Evolutionary conservation across 2,113 vertebrate genomes (phyloP).

Genomic region (Morphnarchus princeps): DNA sequence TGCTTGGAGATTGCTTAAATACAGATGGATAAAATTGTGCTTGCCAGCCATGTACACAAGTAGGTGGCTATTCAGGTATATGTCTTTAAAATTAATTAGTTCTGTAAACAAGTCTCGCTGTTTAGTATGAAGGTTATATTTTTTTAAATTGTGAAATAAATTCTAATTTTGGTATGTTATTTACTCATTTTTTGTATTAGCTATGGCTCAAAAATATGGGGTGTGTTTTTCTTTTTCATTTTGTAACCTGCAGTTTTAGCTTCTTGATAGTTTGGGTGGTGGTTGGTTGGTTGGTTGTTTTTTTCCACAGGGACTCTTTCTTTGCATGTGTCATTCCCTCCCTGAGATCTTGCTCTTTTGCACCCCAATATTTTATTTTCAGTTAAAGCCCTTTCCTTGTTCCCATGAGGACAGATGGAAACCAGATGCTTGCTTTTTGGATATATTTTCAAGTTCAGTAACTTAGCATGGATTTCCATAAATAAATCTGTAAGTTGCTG

Average conservation of each 20-base stretch:
- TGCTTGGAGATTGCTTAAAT: not conserved
- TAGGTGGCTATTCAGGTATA: not conserved
- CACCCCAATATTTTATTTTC: constrained; percentile 45
- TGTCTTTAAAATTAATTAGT: not conserved
- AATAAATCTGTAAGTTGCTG: constrained; percentile 54
- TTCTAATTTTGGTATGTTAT: not conserved
- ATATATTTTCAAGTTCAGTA: constrained; percentile 36
- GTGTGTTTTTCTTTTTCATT: not conserved
- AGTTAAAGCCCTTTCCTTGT: not conserved
- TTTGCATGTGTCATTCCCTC: not conserved
- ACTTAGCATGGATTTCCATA: constrained; percentile 29
- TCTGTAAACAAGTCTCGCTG: not conserved
- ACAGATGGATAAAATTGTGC: not conserved
- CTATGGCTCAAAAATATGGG: not conserved
- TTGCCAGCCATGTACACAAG: not conserved
- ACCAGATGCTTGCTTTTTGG: constrained; percentile 63
- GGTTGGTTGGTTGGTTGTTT: not conserved
- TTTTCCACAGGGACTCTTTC: not conserved
- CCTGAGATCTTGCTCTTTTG: constrained; percentile 14
- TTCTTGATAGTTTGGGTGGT: not conserved
- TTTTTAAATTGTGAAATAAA: not conserved
- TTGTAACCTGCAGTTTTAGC: not conserved
- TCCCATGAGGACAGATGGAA: constrained; percentile 63
- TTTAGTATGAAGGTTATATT: not conserved
- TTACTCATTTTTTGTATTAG: not conserved